These are phyloP conservation scores for Pegea sp. DNA, from an alignment of 23 tunicate genomes.

Conservation along the genomic window DNA sequence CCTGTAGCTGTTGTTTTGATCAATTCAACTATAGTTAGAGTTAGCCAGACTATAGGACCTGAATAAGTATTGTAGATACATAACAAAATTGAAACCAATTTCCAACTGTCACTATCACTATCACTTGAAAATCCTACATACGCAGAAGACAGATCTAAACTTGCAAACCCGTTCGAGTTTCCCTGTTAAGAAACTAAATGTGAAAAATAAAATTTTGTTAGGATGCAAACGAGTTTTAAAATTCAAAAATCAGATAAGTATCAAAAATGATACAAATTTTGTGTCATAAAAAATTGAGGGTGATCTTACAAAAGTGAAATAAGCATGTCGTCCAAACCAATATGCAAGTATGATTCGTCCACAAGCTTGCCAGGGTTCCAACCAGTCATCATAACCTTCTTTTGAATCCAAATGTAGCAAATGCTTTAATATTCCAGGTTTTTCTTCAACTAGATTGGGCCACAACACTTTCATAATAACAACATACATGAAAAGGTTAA, in stretches of 20 bases:
- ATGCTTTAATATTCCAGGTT: background rate
- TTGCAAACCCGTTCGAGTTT: constrained; percentile 77
- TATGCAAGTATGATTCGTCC: constrained; percentile 7
- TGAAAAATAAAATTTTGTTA: too few species aligned
- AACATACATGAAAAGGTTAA: constrained; percentile 32
- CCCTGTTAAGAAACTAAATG: too few species aligned
- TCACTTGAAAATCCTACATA: constrained; percentile 67
- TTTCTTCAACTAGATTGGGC: constrained; percentile 40
- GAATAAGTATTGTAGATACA: constrained; percentile 43
- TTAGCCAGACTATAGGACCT: constrained; percentile 67
- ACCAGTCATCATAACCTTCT: background rate
- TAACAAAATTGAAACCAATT: constrained; percentile 9
- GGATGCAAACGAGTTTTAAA: too few species aligned
- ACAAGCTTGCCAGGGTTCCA: constrained; percentile 2
- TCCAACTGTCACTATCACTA: constrained; percentile 21
- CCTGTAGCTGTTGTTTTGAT: constrained; percentile 2
- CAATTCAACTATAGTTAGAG: constrained; percentile 28
- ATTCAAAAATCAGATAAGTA: too few species aligned
- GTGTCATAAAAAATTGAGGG: too few species aligned
- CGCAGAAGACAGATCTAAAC: constrained; percentile 70
- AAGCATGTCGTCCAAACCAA: constrained; percentile 77
- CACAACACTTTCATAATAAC: constrained; percentile 25
- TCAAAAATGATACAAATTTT: too few species aligned
- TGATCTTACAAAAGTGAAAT: constrained; percentile 49
- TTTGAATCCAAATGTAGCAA: background rate